phyloP scores from a whole-genome alignment of 2,888 invertebrate genomes.

The Subacronicta megacephala region DNA sequence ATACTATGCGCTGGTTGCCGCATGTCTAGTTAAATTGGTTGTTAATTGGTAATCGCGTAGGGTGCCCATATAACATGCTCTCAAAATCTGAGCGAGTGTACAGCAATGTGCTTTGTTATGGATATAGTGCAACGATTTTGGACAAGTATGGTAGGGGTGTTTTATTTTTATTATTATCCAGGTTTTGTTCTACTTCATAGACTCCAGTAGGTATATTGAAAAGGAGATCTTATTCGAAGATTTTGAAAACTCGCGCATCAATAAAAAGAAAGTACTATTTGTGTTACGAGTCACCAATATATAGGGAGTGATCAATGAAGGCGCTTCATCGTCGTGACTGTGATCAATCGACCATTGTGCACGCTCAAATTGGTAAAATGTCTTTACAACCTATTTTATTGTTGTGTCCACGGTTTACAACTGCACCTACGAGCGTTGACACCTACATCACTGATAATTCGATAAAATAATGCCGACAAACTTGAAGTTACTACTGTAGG shows the following conservation, averaged over 20 bases:
- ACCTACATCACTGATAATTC: constrained; percentile 61
- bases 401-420: constrained; percentile 49
- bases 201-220: constrained; percentile 27
- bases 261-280: constrained; percentile 24
- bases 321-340: constrained; percentile 55
- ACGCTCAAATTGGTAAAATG: constrained; percentile 64
- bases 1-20: constrained; percentile 21
- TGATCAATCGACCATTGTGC: constrained; percentile 70
- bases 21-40: constrained; percentile 65
- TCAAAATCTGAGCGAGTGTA: constrained; percentile 77
- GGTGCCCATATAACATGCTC: constrained; percentile 73
- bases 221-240: not conserved
- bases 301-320: constrained; percentile 52
- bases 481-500: constrained; percentile 45
- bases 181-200: constrained; percentile 41
- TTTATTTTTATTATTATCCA: constrained; percentile 70
- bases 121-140: constrained; percentile 72
- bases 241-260: too few species aligned
- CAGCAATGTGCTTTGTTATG: constrained; percentile 83
- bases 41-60: constrained; percentile 51
- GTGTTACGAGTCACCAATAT: constrained; percentile 40
- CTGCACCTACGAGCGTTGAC: constrained; percentile 48
- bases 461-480: constrained; percentile 52
- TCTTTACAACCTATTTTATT: constrained; percentile 62
- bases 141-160: constrained; percentile 65